These are phyloP conservation scores for Gouania willdenowi DNA, from an alignment of 2,797 vertebrate genomes.

Conservation along the genomic window DNA sequence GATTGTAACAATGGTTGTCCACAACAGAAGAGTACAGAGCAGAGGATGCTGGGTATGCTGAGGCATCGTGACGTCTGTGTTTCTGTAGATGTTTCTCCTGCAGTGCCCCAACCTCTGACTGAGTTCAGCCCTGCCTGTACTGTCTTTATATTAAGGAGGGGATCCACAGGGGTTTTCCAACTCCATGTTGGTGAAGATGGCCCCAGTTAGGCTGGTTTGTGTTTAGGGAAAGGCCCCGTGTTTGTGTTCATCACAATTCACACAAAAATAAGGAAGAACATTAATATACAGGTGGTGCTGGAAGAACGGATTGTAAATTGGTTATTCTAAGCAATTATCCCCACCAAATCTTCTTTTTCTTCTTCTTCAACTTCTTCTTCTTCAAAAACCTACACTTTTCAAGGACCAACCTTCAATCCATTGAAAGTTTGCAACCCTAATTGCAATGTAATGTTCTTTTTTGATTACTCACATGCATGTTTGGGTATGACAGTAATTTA, in stretches of 20 bases:
- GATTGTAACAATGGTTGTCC: conserved; percentile 61
- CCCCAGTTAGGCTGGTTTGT: conserved; percentile 8
- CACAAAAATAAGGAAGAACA: conserved; percentile 34
- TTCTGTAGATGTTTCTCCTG: conserved; percentile 51
- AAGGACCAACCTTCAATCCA: no score
- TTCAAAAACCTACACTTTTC: no score
- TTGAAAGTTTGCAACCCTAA: no score
- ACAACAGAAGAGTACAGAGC: conserved; percentile 55
- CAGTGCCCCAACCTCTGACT: conserved; percentile 32
- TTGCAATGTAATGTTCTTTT: no score
- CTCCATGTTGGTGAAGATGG: conserved; percentile 14
- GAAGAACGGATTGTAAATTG: no score
- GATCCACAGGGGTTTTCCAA: conserved; percentile 68
- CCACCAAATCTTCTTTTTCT: no score
- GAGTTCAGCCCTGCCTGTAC: conserved; percentile 9
- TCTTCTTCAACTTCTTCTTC: no score
- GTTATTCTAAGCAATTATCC: no score
- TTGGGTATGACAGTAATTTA: neutral
- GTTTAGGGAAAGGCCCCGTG: conserved; percentile 50
- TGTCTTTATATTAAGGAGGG: conserved; percentile 22
- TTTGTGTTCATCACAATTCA: conserved; percentile 16
- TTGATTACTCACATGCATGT: no score
- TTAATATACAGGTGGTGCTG: conserved; percentile 17
- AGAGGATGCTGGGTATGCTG: conserved; percentile 33
- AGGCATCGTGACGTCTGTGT: conserved; percentile 49